phyloP scores from a whole-genome alignment of 2,888 invertebrate genomes.

The Bimastos eiseni region DNA sequence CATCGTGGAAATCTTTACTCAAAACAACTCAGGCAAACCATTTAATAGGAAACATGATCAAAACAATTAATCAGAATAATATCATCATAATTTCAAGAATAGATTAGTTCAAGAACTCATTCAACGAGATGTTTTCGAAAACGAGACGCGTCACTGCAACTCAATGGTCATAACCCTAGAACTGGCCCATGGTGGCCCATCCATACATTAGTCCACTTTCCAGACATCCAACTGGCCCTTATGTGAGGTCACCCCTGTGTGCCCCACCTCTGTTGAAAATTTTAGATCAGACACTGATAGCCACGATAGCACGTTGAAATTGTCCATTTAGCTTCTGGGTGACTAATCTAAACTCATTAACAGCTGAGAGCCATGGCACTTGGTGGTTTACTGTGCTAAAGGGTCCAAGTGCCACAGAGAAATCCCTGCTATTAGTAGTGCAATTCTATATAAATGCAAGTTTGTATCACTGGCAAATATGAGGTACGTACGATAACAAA shows the following conservation, averaged over 20 bases:
- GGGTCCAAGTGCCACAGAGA: background rate
- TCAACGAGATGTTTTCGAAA: background rate
- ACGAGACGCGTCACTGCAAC: too few relatives aligned
- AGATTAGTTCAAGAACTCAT: background rate
- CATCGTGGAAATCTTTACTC: background rate
- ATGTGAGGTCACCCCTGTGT: too few relatives aligned
- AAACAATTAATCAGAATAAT: background rate
- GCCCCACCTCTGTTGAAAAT: too few relatives aligned
- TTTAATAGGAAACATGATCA: background rate
- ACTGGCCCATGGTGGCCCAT: too few relatives aligned
- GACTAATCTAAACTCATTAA: too few relatives aligned
- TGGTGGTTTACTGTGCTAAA: background rate
- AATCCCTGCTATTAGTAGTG: background rate
- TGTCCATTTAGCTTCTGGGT: too few relatives aligned
- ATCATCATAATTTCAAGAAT: background rate
- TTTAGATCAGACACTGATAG: too few relatives aligned
- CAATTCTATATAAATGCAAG: background rate
- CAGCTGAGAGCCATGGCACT: background rate
- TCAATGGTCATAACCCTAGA: too few relatives aligned
- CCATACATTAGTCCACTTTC: too few relatives aligned
- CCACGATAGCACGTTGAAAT: too few relatives aligned
- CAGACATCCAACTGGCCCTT: too few relatives aligned
- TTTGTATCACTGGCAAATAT: background rate
- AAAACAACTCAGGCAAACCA: background rate
- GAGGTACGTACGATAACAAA: background rate